Base-by-base conservation (phyloP, 1,140 invertebrate genomes). In the Calosoma granatense region DNA sequence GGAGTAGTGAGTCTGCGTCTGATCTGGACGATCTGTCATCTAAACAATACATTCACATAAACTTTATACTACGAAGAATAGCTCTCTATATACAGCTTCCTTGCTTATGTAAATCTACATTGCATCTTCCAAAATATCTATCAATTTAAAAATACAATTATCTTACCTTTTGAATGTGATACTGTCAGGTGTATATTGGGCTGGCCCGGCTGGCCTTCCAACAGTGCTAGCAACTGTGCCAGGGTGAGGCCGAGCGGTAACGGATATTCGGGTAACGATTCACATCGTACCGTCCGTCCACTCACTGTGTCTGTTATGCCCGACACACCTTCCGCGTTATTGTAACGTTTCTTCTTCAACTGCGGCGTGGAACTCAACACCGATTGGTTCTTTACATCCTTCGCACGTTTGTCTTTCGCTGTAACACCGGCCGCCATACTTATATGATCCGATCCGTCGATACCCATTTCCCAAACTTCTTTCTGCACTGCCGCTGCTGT, bases 401-500 rank as follows among this genome's bases (percentile, higher is more conserved):
- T 90, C 21, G 84, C 78, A 41, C 88, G 79, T 72, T 92, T 92
- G 68, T 90, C 88, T 72, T 89, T 88, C 30, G 87, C 87, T 2
- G 85, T 87, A 56, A 86, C 84, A 47, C 87, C 89, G 51, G 89
- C 88, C 14, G 86, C 87, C 22, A 89, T 81, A 58, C 84, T 87
- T 2, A 93, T 72, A 15, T 76, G 72, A 59, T 84, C 82, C 1
- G 74, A 72, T 51, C 80, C 74, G 36, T 80, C 71, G 6, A 77
- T 73, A 55, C 79, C 68, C 26, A 61, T 55, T 20, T 61, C 68
- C 61, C 65, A 67, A 11, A 72, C 69, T 47, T 74, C 74, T 4
- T 69, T 70, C 53, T 69, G 65, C 26, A 73, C 68, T 30, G 60
- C 56, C 51, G 21, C 54, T 52, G 53, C 58, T n/a, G n/a, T n/a